Evolutionary conservation across 2,888 invertebrate species (phyloP).

Genomic region (Drosophila pseudotakahashii): DNA sequence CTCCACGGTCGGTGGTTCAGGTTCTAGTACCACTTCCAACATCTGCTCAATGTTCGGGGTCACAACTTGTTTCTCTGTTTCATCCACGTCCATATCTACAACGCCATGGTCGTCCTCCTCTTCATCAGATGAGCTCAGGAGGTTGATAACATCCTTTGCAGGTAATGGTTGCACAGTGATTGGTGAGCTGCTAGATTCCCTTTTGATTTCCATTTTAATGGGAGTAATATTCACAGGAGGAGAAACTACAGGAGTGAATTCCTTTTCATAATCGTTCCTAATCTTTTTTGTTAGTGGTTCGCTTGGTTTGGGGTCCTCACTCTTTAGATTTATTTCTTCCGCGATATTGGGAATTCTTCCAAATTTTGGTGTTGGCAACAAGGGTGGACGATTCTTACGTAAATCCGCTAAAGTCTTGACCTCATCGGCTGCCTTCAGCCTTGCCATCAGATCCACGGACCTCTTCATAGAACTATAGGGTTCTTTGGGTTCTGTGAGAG

Average conservation of each 20-base stretch:
- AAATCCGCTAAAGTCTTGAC: constrained; percentile 37
- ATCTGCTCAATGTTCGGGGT: not conserved
- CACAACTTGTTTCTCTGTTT: not conserved
- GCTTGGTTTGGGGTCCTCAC: not conserved
- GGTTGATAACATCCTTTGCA: constrained; percentile 22
- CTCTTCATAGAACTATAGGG: constrained; percentile 11
- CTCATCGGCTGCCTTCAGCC: constrained; percentile 62
- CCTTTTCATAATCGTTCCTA: not conserved
- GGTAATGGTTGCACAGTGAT: not conserved
- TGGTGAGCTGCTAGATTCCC: constrained; percentile 12
- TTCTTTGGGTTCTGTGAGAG: not conserved
- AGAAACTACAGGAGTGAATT: not conserved
- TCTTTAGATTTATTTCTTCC: not conserved
- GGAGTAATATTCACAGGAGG: not conserved
- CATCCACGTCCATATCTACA: constrained; percentile 10
- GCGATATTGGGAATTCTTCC: not conserved
- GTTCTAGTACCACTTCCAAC: constrained; percentile 45
- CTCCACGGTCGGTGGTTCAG: constrained; percentile 30
- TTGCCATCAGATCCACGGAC: constrained; percentile 55
- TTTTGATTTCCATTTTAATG: not conserved
- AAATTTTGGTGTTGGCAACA: not conserved
- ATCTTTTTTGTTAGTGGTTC: not conserved
- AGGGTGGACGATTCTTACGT: not conserved
- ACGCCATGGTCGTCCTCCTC: constrained; percentile 18
- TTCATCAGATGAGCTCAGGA: constrained; percentile 61